Percentiles rank a stretch among this genome's conserved stretches.
Conservation (phyloP, 2,113 vertebrate genomes). For the Uria aalge region DNA sequence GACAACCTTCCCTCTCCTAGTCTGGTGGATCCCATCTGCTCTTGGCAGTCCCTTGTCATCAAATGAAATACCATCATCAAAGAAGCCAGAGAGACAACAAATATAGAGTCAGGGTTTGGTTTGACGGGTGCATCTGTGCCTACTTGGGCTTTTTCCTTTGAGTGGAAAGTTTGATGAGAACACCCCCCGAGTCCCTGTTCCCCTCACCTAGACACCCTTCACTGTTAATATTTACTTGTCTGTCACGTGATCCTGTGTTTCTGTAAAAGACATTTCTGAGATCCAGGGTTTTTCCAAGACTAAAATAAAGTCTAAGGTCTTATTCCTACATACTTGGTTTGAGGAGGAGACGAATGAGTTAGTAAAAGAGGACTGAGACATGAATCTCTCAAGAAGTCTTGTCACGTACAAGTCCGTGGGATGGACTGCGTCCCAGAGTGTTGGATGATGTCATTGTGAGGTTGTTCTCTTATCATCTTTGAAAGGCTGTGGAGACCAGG, state of each 20-base stretch:
- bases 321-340: background rate
- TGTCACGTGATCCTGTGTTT: background rate
- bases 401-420: background rate
- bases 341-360: background rate
- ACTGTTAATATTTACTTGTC: background rate
- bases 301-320: background rate
- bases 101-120: background rate
- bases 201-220: background rate
- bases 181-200: background rate
- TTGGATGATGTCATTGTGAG: background rate
- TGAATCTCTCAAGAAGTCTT: background rate
- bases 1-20: background rate
- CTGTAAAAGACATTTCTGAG: background rate
- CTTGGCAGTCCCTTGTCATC: background rate
- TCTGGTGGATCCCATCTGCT: background rate
- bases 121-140: background rate
- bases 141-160: background rate
- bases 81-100: background rate
- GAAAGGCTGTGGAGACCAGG: background rate
- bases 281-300: background rate
- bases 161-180: background rate
- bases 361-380: background rate
- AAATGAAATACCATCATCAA: background rate
- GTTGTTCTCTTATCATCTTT: background rate
- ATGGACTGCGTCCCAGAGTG: background rate